Evolutionary conservation across 2,888 invertebrate species (phyloP), one percentile per base, ranked within the genome.

Genomic region (Hipparchia sbordonii): DNA sequence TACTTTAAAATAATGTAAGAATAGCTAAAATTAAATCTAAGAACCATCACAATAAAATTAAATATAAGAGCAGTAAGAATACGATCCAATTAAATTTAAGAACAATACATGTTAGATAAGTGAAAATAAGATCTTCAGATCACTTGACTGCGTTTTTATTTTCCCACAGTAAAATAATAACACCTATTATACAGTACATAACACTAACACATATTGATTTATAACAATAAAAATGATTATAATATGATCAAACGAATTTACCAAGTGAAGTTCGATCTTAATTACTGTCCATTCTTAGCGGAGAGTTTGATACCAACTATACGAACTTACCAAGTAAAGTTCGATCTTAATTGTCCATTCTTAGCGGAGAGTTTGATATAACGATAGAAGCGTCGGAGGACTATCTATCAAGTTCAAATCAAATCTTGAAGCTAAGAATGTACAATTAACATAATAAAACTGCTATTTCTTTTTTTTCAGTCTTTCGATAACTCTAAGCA

Each of bases 401-500:
- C 23, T 23, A 23, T 23, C 1, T 23, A 23, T 23, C 23, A 1
- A 23, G 23, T 23, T 23, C n/a, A 23, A 0, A 23, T 23, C 23
- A 23, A 23, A 23, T 1, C 23, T 23, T 23, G 23, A 23, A 23
- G 23, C 23, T 23, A 23, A 23, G 23, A 23, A 23, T 23, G 23
- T 23, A 23, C 23, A 23, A 23, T 23, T 23, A 23, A 23, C 23
- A 23, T 23, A 23, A 23, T 23, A 23, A 13, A 13, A 62, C n/a
- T 3, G 62, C n/a, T 51, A 54, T 51, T 63, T 13, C 63, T 65
- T 57, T 13, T 46, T 45, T 61, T 66, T 45, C 67, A 67, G 67
- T 6, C 46, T 13, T 6, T 13, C 6, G 67, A 66, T 7, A 66
- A n/a, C 12, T 48, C 48, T 23, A 48, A 54, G 8, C 39, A 12